A percentile compares a stretch with the other conserved stretches of the same genome.
Evolutionary conservation across 1,140 invertebrate genomes (phyloP).

Genomic region (Penaeus vannamei): DNA sequence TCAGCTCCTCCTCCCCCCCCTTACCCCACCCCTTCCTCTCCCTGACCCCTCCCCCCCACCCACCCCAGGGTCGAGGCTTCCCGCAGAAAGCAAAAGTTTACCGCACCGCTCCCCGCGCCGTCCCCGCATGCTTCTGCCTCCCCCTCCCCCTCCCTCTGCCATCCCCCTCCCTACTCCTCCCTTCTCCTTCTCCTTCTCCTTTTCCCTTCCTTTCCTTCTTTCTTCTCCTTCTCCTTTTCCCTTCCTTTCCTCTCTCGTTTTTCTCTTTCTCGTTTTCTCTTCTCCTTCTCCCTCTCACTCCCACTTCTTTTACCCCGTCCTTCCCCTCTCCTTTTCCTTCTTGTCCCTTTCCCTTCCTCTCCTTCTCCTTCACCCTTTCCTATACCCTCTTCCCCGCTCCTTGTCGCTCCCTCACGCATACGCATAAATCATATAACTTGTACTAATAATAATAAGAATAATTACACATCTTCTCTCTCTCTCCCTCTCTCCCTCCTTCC

Average conservation of each 20-base stretch:
- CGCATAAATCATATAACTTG: not conserved
- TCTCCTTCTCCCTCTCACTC: not conserved
- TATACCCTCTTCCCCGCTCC: not conserved
- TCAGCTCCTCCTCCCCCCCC: not conserved
- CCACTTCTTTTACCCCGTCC: not conserved
- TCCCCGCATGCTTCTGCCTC: no score
- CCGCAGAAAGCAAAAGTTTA: no score
- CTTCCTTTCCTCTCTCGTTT: not conserved
- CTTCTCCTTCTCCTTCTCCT: not conserved
- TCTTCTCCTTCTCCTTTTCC: not conserved
- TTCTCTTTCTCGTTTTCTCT: not conserved
- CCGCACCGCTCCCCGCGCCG: no score
- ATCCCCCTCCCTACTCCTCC: no score
- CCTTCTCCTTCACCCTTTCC: not conserved
- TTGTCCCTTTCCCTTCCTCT: not conserved
- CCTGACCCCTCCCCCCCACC: not conserved
- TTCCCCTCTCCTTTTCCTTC: not conserved
- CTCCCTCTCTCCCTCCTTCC: conserved; percentile 1
- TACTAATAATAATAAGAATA: not conserved
- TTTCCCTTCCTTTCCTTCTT: not conserved
- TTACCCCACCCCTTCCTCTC: not conserved
- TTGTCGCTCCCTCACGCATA: not conserved
- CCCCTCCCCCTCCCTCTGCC: no score
- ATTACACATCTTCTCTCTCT: not conserved
- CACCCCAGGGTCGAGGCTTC: no score